These are phyloP conservation scores for Gambusia yucatana DNA, from an alignment of 2,797 vertebrate genomes.

Conservation along the genomic window DNA sequence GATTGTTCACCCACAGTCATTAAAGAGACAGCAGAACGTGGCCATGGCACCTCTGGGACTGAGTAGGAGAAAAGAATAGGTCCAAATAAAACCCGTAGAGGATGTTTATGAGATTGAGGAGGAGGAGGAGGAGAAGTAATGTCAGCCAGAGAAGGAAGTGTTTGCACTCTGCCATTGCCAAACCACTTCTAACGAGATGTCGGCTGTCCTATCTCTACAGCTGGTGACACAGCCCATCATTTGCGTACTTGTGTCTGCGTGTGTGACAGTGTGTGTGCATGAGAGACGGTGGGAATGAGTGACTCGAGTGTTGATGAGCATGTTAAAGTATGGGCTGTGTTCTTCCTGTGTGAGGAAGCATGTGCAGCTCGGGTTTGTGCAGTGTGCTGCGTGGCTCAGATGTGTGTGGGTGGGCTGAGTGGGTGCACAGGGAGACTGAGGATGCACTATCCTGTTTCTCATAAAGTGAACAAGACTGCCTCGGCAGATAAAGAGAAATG, in stretches of 20 bases:
- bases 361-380: constrained; percentile 67
- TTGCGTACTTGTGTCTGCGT: background rate
- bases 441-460: constrained; percentile 70
- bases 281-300: constrained; percentile 29
- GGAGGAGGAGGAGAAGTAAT: constrained; percentile 55
- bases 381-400: constrained; percentile 71
- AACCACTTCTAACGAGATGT: constrained; percentile 69
- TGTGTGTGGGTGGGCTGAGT: constrained; percentile 79
- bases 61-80: constrained; percentile 69
- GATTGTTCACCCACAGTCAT: constrained; percentile 77
- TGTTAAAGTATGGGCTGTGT: constrained; percentile 48
- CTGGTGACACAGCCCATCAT: constrained; percentile 65
- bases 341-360: constrained; percentile 65
- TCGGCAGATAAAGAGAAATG: constrained; percentile 46
- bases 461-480: constrained; percentile 67
- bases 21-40: constrained; percentile 70
- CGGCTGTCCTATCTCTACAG: constrained; percentile 62
- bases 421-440: constrained; percentile 74
- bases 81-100: constrained; percentile 60
- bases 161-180: constrained; percentile 54
- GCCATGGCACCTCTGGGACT: constrained; percentile 64
- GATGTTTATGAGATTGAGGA: constrained; percentile 59
- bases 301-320: constrained; percentile 54
- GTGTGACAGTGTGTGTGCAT: constrained; percentile 5
- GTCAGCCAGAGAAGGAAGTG: constrained; percentile 60